Base-by-base conservation (phyloP, 2,888 invertebrate species). In the Meganola albula region DNA sequence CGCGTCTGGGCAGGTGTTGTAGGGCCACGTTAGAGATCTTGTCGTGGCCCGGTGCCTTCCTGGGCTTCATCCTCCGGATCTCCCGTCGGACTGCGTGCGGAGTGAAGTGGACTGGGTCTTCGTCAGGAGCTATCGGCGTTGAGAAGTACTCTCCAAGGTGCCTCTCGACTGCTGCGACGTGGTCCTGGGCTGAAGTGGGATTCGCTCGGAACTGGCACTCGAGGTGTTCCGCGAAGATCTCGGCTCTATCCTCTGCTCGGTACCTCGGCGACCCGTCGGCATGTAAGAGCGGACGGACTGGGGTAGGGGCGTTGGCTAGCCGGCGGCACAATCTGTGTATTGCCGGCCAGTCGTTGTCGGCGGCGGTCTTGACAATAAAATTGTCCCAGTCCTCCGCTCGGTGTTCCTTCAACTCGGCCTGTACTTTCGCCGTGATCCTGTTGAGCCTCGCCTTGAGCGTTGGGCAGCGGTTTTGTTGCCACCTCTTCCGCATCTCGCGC, bases 31-130 rank as follows among this genome's bases (percentile, higher is more conserved):
- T 31, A 5, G 24, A n/a, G 1, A 29, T 20, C 1, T 11, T 5
- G 10, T 29, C 29, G 2, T 7, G 9, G 2, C 29, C 29, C 2
- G 29, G 29, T 10, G 29, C 23, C 8, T 23, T 29, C 10, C 10
- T 13, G 10, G 10, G 14, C 9, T 23, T 9, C 4, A 4, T 10
- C 10, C 14, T 13, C 9, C 23, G 13, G 8, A 23, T 13, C 10
- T 3, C 7, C 1, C 16, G 3, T 4, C 8, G 13, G 6, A 29
- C 23, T 10, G 1, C 4, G 1, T 24, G 14, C 1, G 23, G 23
- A 2, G 14, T 16, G 16, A 29, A 29, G n/a, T 16, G 12, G 4
- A 28, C 14, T 1, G 22, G 22, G 13, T 21, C 28, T 3, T 28
- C 28, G n/a, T 21, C 21, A n/a, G 6, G 12, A 8, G 13, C 21